Percentiles rank a stretch among this genome's conserved stretches.
Evolutionary conservation across 2,888 invertebrate species (phyloP).

Genomic region (Troides aeacus): DNA sequence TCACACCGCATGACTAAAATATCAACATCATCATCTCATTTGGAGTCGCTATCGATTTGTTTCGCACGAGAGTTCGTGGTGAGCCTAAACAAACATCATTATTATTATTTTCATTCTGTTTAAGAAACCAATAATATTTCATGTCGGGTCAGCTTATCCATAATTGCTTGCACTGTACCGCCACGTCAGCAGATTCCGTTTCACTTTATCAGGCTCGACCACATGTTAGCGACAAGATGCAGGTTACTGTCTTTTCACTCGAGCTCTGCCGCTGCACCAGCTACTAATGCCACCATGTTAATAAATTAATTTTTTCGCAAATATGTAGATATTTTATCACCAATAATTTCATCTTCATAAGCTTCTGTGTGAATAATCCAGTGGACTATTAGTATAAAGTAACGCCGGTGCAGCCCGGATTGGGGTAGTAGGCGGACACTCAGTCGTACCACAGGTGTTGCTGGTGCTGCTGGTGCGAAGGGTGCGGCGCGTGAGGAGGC

Average conservation of each 20-base stretch:
- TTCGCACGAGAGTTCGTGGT: neutral
- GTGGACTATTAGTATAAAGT: neutral
- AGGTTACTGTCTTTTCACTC: neutral
- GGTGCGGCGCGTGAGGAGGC: constrained; percentile 46
- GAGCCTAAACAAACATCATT: neutral
- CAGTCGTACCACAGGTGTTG: constrained; percentile 42
- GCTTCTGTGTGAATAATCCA: neutral
- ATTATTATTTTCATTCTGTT: neutral
- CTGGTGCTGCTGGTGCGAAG: constrained; percentile 45
- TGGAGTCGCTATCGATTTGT: constrained; percentile 11
- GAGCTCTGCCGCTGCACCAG: neutral
- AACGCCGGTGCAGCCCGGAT: neutral
- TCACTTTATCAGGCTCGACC: neutral
- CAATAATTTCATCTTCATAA: neutral
- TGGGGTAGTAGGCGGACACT: constrained; percentile 30
- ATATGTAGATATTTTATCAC: neutral
- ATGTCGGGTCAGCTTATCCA: neutral
- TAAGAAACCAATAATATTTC: neutral
- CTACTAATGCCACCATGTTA: neutral
- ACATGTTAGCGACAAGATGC: neutral
- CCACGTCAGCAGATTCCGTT: neutral
- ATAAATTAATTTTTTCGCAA: neutral
- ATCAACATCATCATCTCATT: constrained; percentile 11
- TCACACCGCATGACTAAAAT: constrained; percentile 29
- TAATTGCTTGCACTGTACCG: neutral